phyloP scores from a whole-genome alignment of 2,113 vertebrate species.

The Psephotus haematonotus region DNA sequence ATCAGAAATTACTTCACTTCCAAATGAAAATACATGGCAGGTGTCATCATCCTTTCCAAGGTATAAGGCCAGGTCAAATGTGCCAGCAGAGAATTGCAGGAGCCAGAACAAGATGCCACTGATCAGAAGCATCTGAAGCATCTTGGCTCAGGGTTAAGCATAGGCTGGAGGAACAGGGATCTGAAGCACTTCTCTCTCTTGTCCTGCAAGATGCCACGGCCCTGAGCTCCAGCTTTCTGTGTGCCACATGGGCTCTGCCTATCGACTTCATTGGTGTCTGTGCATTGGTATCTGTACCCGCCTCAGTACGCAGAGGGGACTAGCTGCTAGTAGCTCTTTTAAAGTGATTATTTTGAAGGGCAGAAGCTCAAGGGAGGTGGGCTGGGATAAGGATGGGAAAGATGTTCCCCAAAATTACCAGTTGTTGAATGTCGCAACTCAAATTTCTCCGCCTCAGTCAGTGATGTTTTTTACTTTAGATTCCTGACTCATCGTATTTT shows the following conservation, averaged over 20 bases:
- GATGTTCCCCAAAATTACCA: not conserved
- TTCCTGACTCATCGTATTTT: not conserved
- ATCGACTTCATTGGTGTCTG: not conserved
- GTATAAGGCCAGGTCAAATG: not conserved
- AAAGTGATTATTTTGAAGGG: not conserved
- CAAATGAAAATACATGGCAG: not conserved
- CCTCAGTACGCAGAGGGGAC: not conserved
- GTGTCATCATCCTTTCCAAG: not conserved
- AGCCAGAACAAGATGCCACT: not conserved
- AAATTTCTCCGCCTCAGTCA: not conserved
- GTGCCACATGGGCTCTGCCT: not conserved
- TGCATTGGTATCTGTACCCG: not conserved
- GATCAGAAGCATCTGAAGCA: not conserved
- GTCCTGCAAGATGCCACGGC: accelerated
- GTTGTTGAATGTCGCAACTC: not conserved
- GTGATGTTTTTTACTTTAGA: not conserved
- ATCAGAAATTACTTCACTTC: not conserved
- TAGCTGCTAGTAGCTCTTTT: not conserved
- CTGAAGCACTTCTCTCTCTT: not conserved
- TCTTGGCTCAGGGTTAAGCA: not conserved
- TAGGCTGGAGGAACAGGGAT: accelerated
- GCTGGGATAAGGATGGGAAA: not conserved
- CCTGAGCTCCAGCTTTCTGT: not conserved
- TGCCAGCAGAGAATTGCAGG: not conserved
- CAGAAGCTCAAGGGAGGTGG: not conserved